phyloP scores from a whole-genome alignment of 2,113 vertebrate genomes.

The Sinocyclocheilus rhinocerous region DNA sequence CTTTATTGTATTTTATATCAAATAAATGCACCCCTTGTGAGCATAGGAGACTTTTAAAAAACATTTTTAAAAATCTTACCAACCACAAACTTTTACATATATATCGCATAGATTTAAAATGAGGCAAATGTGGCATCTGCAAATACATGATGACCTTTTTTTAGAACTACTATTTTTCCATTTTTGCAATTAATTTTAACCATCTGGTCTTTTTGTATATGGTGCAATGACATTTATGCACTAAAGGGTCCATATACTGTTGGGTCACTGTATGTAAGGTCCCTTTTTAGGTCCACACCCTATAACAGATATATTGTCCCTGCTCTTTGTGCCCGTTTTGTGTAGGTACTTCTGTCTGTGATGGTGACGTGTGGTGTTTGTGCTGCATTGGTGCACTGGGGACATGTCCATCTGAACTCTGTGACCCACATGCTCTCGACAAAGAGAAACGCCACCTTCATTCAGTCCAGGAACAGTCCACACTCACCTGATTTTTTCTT shows the following conservation, averaged over 20 bases:
- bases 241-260: background rate
- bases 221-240: background rate
- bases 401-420: slow-evolving; percentile 52
- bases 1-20: background rate
- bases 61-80: background rate
- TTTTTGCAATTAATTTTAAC: background rate
- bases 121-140: background rate
- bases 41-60: background rate
- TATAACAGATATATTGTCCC: background rate
- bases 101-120: background rate
- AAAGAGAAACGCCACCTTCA: slow-evolving; percentile 12
- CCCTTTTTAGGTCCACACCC: too few relatives aligned
- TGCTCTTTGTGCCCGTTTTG: background rate
- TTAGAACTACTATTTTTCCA: too few relatives aligned
- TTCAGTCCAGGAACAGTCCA: background rate
- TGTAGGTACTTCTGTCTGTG: slow-evolving; percentile 79
- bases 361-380: slow-evolving; percentile 72
- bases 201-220: background rate
- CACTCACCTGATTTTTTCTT: slow-evolving; percentile 16
- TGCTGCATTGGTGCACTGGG: slow-evolving; percentile 64
- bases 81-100: background rate
- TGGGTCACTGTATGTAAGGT: background rate
- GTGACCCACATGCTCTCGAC: slow-evolving; percentile 49
- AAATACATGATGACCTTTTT: background rate
- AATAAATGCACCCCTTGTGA: background rate